Evolutionary conservation across 2,797 vertebrate genomes (phyloP).

Genomic region (Poeciliopsis infans): DNA sequence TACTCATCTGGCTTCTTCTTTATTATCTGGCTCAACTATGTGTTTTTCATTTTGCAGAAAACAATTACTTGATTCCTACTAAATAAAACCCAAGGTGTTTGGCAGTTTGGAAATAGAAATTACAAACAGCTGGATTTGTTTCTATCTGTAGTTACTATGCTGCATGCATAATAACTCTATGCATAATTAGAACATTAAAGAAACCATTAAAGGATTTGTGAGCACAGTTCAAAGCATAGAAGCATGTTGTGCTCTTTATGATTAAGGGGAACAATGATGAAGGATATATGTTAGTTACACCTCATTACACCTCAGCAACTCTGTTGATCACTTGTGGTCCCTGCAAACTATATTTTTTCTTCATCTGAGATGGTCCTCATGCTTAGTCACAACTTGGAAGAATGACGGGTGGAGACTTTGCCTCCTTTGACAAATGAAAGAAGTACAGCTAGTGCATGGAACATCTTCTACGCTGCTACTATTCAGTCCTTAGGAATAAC

Average conservation of each 20-base stretch:
- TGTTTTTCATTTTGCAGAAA: conserved; percentile 18
- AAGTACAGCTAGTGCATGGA: not conserved
- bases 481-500: not conserved
- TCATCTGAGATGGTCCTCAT: not conserved
- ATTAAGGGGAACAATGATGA: conserved; percentile 23
- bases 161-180: not conserved
- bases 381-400: not conserved
- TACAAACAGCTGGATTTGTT: conserved; percentile 39
- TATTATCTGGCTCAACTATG: conserved; percentile 22
- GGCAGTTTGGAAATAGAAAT: conserved; percentile 16
- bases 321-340: not conserved
- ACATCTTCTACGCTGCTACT: not conserved
- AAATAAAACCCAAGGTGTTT: conserved; percentile 49
- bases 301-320: not conserved
- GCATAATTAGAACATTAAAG: conserved; percentile 28
- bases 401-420: not conserved
- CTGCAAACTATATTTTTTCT: not conserved
- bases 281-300: not conserved
- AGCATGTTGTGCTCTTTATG: conserved; percentile 52
- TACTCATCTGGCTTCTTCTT: conserved; percentile 31
- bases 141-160: conserved; percentile 36
- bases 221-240: conserved; percentile 46
- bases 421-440: not conserved
- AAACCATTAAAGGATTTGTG: conserved; percentile 40
- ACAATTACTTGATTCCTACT: conserved; percentile 24